These are phyloP conservation scores for Hirtodrosophila confusa DNA, from an alignment of 2,888 invertebrate species.

Conservation along the genomic window DNA sequence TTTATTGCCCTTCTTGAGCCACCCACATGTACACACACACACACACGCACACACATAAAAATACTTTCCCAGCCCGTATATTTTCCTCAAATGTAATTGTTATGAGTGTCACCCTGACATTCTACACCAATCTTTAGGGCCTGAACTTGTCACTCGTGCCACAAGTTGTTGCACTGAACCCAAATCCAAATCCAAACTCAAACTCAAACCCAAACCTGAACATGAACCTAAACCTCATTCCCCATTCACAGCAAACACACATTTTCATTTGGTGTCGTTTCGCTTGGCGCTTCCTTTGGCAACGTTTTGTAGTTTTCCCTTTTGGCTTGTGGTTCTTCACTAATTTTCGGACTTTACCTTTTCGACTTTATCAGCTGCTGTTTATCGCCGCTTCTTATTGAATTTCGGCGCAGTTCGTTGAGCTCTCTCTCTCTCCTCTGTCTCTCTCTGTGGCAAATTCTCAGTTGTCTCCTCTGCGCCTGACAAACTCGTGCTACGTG, in stretches of 20 bases:
- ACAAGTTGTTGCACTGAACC: slow-evolving; percentile 67
- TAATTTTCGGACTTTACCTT: slow-evolving; percentile 68
- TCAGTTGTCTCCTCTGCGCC: slow-evolving; percentile 11
- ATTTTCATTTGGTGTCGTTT: slow-evolving; percentile 23
- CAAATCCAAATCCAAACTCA: slow-evolving; percentile 10
- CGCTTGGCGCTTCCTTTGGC: slow-evolving; percentile 38
- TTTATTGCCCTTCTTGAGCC: slow-evolving; percentile 36
- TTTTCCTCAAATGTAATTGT: slow-evolving; percentile 39
- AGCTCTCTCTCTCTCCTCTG: slow-evolving; percentile 15
- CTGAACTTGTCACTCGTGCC: slow-evolving; percentile 73
- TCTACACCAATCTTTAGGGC: slow-evolving; percentile 15
- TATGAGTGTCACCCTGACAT: slow-evolving; percentile 39
- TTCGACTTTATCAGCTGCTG: slow-evolving; percentile 73
- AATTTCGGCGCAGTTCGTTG: slow-evolving; percentile 62
- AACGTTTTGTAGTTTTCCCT: slow-evolving; percentile 17
- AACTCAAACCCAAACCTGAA: slow-evolving; percentile 6
- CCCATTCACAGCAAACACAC: slow-evolving; percentile 12
- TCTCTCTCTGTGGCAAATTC: slow-evolving; percentile 22
- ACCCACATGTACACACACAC: slow-evolving; percentile 36
- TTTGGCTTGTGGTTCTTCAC: slow-evolving; percentile 39
- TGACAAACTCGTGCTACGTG: slow-evolving; percentile 65
- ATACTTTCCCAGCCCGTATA: slow-evolving; percentile 36
- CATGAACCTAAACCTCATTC: slow-evolving; percentile 6
- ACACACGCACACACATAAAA: slow-evolving; percentile 11
- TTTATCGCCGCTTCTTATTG: slow-evolving; percentile 74